These are phyloP conservation scores for Eulithis prunata DNA, from an alignment of 2,888 invertebrate species.

Conservation along the genomic window DNA sequence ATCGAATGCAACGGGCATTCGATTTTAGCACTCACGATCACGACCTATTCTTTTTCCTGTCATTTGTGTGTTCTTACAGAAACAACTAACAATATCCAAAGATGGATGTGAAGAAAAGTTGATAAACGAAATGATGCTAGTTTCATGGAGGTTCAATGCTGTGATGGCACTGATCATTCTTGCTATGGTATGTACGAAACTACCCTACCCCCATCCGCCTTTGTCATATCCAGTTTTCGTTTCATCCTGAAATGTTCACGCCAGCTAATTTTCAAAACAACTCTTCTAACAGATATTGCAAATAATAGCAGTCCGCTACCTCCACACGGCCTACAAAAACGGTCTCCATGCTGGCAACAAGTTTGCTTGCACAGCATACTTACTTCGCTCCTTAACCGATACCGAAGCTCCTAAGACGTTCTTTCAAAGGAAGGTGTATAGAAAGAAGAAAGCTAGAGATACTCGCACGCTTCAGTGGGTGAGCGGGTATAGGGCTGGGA, in stretches of 20 bases:
- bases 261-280: too few species aligned
- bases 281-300: slow-evolving; percentile 62
- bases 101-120: slow-evolving; percentile 78
- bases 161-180: slow-evolving; percentile 74
- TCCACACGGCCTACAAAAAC: slow-evolving; percentile 75
- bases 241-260: too few species aligned
- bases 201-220: too few species aligned
- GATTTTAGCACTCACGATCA: too few species aligned
- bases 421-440: slow-evolving; percentile 52
- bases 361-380: slow-evolving; percentile 67
- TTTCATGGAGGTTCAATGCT: slow-evolving; percentile 75
- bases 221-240: too few species aligned
- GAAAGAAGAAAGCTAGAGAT: slow-evolving; percentile 56
- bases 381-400: slow-evolving; percentile 67
- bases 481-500: slow-evolving; percentile 54
- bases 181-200: slow-evolving; percentile 62
- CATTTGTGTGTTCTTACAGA: slow-evolving; percentile 45
- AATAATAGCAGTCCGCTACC: slow-evolving; percentile 71
- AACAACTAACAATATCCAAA: slow-evolving; percentile 71
- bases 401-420: slow-evolving; percentile 48
- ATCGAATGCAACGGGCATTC: background rate
- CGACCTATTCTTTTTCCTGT: background rate
- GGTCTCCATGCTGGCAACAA: slow-evolving; percentile 74
- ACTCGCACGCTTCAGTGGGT: slow-evolving; percentile 72
- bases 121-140: slow-evolving; percentile 76